Percentiles rank a stretch among this genome's conserved stretches.
These are phyloP conservation scores for Chloroceryle inda DNA, from an alignment of 2,797 vertebrate genomes.

Conservation along the genomic window DNA sequence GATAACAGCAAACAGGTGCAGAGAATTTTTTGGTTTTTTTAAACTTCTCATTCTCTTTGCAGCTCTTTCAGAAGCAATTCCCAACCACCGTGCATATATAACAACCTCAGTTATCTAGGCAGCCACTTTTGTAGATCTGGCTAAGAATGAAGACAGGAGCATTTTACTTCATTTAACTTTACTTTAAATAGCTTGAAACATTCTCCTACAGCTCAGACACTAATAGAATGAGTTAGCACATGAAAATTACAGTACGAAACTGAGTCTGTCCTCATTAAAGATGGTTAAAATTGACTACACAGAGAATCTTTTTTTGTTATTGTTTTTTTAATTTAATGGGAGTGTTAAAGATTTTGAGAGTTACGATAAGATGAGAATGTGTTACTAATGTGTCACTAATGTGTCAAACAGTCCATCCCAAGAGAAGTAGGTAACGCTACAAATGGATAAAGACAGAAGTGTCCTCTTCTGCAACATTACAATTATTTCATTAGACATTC, in stretches of 20 bases:
- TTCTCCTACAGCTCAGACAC: not conserved
- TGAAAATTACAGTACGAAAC: not conserved
- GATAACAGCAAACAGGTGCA: not conserved
- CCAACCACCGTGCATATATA: not conserved
- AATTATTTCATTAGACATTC: not conserved
- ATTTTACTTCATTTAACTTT: constrained; percentile 40
- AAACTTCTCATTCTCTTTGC: not conserved
- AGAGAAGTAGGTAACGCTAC: not conserved
- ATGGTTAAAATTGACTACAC: not conserved
- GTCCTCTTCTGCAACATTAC: not conserved
- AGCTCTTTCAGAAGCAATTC: not conserved
- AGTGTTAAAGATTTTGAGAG: not conserved
- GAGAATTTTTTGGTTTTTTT: not conserved
- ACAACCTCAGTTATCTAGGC: not conserved
- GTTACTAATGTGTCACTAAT: not conserved
- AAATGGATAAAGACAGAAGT: not conserved
- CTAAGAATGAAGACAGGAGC: not conserved
- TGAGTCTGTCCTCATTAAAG: not conserved
- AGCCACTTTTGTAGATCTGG: not conserved
- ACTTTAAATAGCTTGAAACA: constrained; percentile 32
- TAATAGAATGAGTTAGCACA: not conserved
- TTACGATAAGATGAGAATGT: not conserved
- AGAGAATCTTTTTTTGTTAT: not conserved
- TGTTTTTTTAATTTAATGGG: not conserved
- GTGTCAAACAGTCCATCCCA: not conserved